phyloP scores from a whole-genome alignment of 1,140 invertebrate species.

The Anastrepha obliqua region DNA sequence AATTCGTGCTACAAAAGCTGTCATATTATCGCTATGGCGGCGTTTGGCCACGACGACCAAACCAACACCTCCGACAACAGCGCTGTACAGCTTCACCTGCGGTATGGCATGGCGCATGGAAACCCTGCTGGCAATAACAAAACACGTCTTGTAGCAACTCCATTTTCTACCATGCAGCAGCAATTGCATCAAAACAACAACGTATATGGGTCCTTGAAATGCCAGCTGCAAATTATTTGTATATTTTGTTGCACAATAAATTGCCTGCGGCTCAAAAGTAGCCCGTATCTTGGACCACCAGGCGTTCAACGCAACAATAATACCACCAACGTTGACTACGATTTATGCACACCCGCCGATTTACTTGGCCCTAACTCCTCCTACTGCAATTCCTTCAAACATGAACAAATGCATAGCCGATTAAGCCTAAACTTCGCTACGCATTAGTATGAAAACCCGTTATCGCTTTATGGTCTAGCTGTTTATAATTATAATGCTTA shows the following conservation, averaged over 20 bases:
- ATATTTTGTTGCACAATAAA: not conserved
- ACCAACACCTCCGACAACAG: slow-evolving; percentile 1
- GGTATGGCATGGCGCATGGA: not conserved
- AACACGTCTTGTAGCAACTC: not conserved
- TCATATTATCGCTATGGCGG: slow-evolving; percentile 10
- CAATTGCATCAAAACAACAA: not conserved
- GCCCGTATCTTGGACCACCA: not conserved
- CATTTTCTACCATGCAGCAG: slow-evolving; percentile 28
- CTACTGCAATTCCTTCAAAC: not conserved
- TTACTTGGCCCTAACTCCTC: not conserved
- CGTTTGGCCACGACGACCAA: not conserved
- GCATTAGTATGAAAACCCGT: not conserved
- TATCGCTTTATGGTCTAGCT: slow-evolving; percentile 18
- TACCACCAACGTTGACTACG: not conserved
- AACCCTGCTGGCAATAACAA: slow-evolving; percentile 25
- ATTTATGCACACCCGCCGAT: not conserved
- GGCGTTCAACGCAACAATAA: not conserved
- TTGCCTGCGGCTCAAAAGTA: not conserved
- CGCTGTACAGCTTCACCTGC: not conserved
- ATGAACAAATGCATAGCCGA: not conserved
- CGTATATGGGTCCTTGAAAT: not conserved
- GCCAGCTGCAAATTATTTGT: slow-evolving; percentile 7
- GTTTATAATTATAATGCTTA: not conserved
- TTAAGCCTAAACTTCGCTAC: no score
- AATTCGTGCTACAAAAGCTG: not conserved